Evolutionary conservation across 2,888 invertebrate species (phyloP), one percentile per base, ranked within the genome.

Genomic region (Acheta domesticus): DNA sequence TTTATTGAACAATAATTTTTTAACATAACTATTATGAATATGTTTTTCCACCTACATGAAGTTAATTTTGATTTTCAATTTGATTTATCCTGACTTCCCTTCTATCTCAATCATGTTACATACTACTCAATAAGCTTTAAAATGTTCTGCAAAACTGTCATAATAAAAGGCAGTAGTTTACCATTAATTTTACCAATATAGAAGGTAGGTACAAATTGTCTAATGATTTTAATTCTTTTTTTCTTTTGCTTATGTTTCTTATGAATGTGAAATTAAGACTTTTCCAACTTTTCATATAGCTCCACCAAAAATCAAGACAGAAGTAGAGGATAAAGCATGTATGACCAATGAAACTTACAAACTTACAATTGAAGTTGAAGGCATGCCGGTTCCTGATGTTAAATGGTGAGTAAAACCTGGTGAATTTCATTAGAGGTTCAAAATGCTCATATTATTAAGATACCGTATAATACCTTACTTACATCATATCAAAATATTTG

Each of bases 231-330:
- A 11, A n/a, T n/a, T 62, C 3, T 0, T 19, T 4, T 19, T 4
- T 11, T 4, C n/a, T 11, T 11, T 4, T 19, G n/a, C 62, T 19
- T 19, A 62, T 62, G n/a, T 62, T 62, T 36, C 36, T 36, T 48
- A 16, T 21, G n/a, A 5, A n/a, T 20, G 74, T 74, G 74, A 74
- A 8, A 36, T 36, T 36, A 36, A 36, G 36, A 36, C 36, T 4
- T 19, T 76, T 79, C 77, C 74, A 78, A 76, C 79, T 80, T 78
- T 77, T 74, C 78, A 84, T 85, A 81, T 83, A 88, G 92, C 93
- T 21, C 93, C 96, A 20, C 97, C 97, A 0, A 96, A 93, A 87
- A 94, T 98, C 83, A 94, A 91, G 85, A 91, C 91, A 84, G 95
- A 94, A 86, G 89, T 96, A 81, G 90, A 91, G 82, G 94, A 96